phyloP scores from a whole-genome alignment of 2,113 vertebrate species.

The Megaptera novaeangliae region DNA sequence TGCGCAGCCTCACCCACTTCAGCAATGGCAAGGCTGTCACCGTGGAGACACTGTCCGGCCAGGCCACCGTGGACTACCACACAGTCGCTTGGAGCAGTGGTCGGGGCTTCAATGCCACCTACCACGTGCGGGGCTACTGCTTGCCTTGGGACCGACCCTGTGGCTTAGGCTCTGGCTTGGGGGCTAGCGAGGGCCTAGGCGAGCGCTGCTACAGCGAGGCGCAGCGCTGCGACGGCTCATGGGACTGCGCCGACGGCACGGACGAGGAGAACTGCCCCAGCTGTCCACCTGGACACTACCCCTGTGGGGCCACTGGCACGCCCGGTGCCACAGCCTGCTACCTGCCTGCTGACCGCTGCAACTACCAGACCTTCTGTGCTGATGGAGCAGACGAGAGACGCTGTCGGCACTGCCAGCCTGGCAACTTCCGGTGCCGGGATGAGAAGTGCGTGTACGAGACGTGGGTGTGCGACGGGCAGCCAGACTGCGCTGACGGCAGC shows the following conservation, averaged over 20 bases:
- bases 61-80: constrained; percentile 82
- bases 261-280: constrained; percentile 88
- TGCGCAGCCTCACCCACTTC: constrained; percentile 81
- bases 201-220: constrained; percentile 78
- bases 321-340: constrained; percentile 80
- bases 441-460: constrained; percentile 94
- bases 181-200: constrained; percentile 80
- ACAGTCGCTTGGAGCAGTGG: constrained; percentile 74
- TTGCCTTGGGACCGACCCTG: constrained; percentile 89
- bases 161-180: constrained; percentile 79
- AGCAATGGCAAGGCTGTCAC: constrained; percentile 86
- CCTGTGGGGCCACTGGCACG: constrained; percentile 76
- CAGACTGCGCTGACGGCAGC: constrained; percentile 89
- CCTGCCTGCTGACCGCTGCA: constrained; percentile 85
- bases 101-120: constrained; percentile 90
- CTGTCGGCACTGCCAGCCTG: constrained; percentile 88
- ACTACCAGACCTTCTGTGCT: constrained; percentile 91
- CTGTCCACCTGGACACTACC: constrained; percentile 82
- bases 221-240: constrained; percentile 87
- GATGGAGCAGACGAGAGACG: constrained; percentile 89
- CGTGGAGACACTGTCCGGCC: constrained; percentile 86
- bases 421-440: constrained; percentile 89
- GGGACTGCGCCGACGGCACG: constrained; percentile 88
- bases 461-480: constrained; percentile 93
- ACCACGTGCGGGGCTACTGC: constrained; percentile 89